phyloP scores from a whole-genome alignment of 1,140 invertebrate genomes.

The Odontomachus brunneus region DNA sequence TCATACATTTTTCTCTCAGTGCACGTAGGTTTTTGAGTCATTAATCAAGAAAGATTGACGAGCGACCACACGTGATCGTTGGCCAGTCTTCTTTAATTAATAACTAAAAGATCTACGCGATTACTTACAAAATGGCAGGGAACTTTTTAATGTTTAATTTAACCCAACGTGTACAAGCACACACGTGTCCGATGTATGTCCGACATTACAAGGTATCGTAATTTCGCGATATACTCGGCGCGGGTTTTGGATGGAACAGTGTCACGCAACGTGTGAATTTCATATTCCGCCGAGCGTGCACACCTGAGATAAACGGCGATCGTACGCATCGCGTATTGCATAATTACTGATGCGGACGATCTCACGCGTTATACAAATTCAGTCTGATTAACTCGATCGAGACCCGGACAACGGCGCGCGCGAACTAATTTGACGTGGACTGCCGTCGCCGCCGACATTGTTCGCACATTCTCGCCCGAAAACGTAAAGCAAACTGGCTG shows the following conservation, averaged over 20 bases:
- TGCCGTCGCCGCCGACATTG: background rate
- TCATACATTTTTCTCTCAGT: no score
- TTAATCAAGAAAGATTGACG: no score
- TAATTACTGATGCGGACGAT: background rate
- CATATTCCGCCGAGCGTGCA: background rate
- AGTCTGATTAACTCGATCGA: background rate
- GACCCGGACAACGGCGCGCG: background rate
- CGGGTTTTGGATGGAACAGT: background rate
- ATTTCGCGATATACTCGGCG: background rate
- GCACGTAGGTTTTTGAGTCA: no score
- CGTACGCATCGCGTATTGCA: background rate
- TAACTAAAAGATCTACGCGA: no score
- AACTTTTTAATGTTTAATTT: no score
- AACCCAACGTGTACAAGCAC: no score
- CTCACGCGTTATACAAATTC: slow-evolving; percentile 17
- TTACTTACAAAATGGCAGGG: no score
- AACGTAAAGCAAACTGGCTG: background rate
- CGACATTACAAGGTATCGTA: background rate
- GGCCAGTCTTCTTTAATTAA: no score
- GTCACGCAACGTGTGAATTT: slow-evolving; percentile 4
- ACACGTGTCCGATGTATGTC: no score
- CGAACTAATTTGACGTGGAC: background rate
- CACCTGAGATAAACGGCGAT: background rate
- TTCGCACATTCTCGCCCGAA: background rate
- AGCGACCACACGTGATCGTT: no score